These are phyloP conservation scores for Sphenopsis melanotis DNA, from an alignment of 2,797 vertebrate genomes.

Conservation along the genomic window DNA sequence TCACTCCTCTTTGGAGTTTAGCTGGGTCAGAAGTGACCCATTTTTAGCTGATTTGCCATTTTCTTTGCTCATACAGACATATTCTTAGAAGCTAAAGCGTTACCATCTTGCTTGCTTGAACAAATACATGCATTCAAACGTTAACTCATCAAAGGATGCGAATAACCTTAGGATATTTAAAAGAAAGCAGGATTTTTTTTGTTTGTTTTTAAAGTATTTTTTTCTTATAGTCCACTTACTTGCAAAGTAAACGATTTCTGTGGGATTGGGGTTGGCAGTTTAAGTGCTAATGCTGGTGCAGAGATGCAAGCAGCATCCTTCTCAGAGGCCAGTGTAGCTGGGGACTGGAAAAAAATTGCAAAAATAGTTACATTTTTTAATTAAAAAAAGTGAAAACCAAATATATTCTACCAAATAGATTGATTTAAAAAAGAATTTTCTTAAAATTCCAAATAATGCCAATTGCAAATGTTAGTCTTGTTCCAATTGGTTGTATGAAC, in stretches of 20 bases:
- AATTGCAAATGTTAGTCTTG: not conserved
- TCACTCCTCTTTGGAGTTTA: not conserved
- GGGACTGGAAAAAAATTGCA: slow-evolving; percentile 59
- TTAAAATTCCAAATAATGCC: not conserved
- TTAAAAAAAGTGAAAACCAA: not conserved
- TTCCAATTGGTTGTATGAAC: not conserved
- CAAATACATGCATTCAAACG: accelerated
- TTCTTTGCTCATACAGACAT: not conserved
- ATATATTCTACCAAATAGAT: not conserved
- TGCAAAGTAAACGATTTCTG: slow-evolving; percentile 92
- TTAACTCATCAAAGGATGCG: not conserved
- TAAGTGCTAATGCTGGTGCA: slow-evolving; percentile 78
- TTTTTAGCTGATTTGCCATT: not conserved
- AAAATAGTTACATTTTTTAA: not conserved
- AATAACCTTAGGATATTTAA: not conserved
- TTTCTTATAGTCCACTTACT: slow-evolving; percentile 70
- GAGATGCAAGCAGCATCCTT: slow-evolving; percentile 82
- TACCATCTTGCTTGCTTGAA: not conserved
- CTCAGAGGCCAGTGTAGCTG: slow-evolving; percentile 77
- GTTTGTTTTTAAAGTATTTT: not conserved
- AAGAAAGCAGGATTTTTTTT: not conserved
- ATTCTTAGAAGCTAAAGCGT: not conserved
- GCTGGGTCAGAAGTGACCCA: not conserved
- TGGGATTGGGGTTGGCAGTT: slow-evolving; percentile 85
- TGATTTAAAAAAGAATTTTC: not conserved